phyloP scores from a whole-genome alignment of 2,888 invertebrate genomes.

The Andrena flavipes region DNA sequence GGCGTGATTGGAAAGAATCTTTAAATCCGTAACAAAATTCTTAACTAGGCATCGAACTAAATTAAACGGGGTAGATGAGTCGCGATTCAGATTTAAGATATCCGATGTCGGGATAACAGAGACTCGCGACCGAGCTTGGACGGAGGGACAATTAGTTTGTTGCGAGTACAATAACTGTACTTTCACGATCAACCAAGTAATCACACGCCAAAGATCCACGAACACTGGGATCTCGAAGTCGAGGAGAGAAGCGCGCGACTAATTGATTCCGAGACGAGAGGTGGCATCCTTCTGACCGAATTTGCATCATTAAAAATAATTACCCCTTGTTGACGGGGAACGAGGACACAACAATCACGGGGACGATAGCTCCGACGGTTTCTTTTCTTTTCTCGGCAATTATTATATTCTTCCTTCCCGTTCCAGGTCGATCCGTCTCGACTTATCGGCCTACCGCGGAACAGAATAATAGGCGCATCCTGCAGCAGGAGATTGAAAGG shows the following conservation, averaged over 20 bases:
- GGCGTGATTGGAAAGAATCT: background rate
- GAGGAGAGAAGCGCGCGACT: background rate
- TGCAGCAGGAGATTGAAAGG: constrained; percentile 72
- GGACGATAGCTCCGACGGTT: constrained; percentile 45
- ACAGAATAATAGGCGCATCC: constrained; percentile 79
- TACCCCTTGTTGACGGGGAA: constrained; percentile 30
- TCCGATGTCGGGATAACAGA: background rate
- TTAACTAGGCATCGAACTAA: background rate
- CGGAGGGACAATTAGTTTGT: background rate
- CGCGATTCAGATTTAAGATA: no score
- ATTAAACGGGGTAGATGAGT: no score
- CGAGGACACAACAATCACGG: background rate
- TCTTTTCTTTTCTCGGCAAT: constrained; percentile 58
- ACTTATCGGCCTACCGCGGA: constrained; percentile 74
- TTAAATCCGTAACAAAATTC: background rate
- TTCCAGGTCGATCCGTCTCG: constrained; percentile 65
- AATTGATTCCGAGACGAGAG: constrained; percentile 16
- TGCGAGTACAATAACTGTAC: background rate
- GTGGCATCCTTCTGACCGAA: constrained; percentile 21
- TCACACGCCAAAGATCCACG: background rate
- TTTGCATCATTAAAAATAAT: constrained; percentile 64
- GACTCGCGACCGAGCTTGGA: background rate
- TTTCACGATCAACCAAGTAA: background rate
- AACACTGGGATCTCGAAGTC: background rate
- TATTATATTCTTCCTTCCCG: constrained; percentile 67